A percentile compares a stretch with the other conserved stretches of the same genome.
Evolutionary conservation across 2,888 invertebrate genomes (phyloP).

Genomic region (Ommatoiulus sabulosus): DNA sequence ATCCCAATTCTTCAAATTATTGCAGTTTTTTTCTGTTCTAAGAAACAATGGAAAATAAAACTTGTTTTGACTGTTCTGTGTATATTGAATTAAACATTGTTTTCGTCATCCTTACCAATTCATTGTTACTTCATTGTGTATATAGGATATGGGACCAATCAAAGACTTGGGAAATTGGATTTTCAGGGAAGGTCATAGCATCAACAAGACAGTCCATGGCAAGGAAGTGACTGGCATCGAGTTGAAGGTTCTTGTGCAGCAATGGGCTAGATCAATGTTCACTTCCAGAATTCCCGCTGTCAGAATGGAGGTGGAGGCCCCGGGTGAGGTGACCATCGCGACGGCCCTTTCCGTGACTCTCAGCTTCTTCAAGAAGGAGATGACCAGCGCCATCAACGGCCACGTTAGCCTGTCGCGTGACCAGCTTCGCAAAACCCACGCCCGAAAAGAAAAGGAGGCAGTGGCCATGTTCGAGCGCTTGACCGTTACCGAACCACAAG

Average conservation of each 20-base stretch:
- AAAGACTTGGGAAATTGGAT: neutral
- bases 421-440: neutral
- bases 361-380: neutral
- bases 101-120: too few species aligned
- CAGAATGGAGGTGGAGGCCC: neutral
- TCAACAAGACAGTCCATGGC: neutral
- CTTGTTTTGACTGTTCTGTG: too few species aligned
- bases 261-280: neutral
- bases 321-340: neutral
- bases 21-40: too few species aligned
- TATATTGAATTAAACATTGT: too few species aligned
- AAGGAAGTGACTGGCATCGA: neutral
- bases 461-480: neutral
- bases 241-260: neutral
- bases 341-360: neutral
- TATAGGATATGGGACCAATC: neutral
- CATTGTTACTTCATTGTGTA: too few species aligned
- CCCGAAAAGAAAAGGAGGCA: neutral
- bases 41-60: too few species aligned
- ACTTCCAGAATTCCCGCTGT: neutral
- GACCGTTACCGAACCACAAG: neutral
- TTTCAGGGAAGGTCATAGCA: neutral
- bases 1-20: too few species aligned
- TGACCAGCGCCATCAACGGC: neutral
- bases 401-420: neutral